Evolutionary conservation across 2,113 vertebrate genomes (phyloP).

Genomic region (Gambusia affinis): DNA sequence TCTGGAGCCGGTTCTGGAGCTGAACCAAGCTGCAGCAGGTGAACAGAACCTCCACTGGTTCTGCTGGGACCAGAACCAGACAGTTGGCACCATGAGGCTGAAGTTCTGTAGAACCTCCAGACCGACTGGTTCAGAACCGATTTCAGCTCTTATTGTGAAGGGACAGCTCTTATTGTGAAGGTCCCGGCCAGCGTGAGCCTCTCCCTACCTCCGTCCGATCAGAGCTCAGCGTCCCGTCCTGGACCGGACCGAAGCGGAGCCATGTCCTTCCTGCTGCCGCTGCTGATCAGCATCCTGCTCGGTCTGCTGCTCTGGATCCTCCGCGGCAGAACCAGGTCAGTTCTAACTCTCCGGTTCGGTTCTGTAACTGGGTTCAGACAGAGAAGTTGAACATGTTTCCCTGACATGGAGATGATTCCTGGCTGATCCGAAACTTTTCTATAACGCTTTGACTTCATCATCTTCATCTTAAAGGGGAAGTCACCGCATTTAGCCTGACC

Average conservation of each 20-base stretch:
- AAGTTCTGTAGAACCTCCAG: background rate
- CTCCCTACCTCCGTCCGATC: too few relatives aligned
- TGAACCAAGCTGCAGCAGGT: too few relatives aligned
- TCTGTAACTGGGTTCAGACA: background rate
- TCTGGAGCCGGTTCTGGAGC: too few relatives aligned
- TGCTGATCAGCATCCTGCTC: constrained; percentile 34
- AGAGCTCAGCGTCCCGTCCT: background rate
- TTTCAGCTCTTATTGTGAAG: too few relatives aligned
- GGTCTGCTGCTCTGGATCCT: constrained; percentile 16
- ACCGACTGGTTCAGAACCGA: too few relatives aligned
- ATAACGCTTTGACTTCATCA: background rate
- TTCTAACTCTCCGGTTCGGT: background rate
- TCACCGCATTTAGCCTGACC: background rate
- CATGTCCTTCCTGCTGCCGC: constrained; percentile 37
- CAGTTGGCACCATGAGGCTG: too few relatives aligned
- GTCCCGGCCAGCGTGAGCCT: too few relatives aligned
- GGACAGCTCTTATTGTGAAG: too few relatives aligned
- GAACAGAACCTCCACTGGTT: background rate
- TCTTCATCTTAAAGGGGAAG: background rate
- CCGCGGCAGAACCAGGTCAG: constrained; percentile 39
- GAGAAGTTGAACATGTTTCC: background rate
- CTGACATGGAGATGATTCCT: too few relatives aligned
- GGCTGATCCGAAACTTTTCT: background rate
- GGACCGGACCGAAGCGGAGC: background rate
- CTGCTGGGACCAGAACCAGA: background rate